Evolutionary conservation across 1,140 invertebrate genomes (phyloP), one percentile per base, ranked within the genome.

Genomic region (Calliopsis andreniformis): DNA sequence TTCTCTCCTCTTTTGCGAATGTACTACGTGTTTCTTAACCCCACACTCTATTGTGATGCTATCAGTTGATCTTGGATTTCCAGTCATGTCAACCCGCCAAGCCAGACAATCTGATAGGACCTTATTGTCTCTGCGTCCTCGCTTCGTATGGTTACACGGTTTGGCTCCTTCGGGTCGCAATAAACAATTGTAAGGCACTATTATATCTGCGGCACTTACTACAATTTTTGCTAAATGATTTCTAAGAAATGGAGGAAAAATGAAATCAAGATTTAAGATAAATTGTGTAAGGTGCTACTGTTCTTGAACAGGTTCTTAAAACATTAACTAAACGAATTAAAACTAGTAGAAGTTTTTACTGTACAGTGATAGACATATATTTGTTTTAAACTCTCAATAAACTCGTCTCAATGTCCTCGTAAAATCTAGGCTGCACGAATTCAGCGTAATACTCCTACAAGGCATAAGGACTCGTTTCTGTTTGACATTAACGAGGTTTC

Each of bases 401-500:
- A 78, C 6, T 16, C 25, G 23, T 35, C 47, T 62, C 12, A 6
- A 20, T n/a, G n/a, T 47, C 23, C n/a, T 18, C 55, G 45, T 43
- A 51, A 12, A 14, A 7, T 28, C 45, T 18, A 25, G 56, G 42
- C 3, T 25, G 12, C 3, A 45, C 59, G 42, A 71, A 71, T 68
- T 66, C 39, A 59, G 42, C 68, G 78, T 81, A 83, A 80, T 80
- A 71, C 80, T 39, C 62, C 59, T 56, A 61, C 73, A 12, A 79
- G 76, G 67, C 76, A 85, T 87, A 86, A 88, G 81, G 76, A 68
- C 79, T 72, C 80, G 61, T 81, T 87, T 85, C 62, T 81, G 80
- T 79, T 45, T 68, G 55, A 68, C 76, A 78, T 83, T 87, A 87
- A 88, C 85, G 86, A 88, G 82, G 58, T 79, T 66, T 64, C 80